Evolutionary conservation across 2,888 invertebrate genomes (phyloP).

Genomic region (Gisinianus flammeolus): DNA sequence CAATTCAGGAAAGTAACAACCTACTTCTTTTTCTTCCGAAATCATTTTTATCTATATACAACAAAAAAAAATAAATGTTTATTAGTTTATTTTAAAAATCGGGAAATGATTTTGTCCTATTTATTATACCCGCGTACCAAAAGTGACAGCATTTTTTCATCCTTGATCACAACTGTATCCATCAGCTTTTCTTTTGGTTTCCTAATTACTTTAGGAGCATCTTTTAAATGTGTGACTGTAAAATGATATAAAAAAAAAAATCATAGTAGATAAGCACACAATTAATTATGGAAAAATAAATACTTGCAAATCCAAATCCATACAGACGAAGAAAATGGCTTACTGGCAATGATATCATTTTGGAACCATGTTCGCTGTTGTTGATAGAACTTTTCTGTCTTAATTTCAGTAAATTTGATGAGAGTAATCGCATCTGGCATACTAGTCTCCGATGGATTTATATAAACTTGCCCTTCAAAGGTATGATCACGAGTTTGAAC

Average conservation of each 20-base stretch:
- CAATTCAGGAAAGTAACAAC: conserved; percentile 24
- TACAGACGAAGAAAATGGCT: background rate
- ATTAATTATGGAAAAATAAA: background rate
- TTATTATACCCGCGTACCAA: background rate
- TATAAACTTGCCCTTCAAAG: conserved; percentile 19
- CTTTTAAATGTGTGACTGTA: background rate
- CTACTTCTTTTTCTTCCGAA: background rate
- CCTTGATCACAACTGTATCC: background rate
- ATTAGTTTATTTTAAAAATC: background rate
- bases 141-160: background rate
- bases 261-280: background rate
- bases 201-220: background rate
- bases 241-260: background rate
- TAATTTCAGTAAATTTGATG: conserved; percentile 5
- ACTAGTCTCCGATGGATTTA: conserved; percentile 12
- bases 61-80: background rate
- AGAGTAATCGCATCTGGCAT: background rate
- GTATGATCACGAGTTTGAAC: background rate
- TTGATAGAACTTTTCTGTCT: too few relatives aligned
- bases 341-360: conserved; percentile 8
- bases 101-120: too few relatives aligned
- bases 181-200: conserved; percentile 9
- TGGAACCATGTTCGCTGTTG: conserved; percentile 16
- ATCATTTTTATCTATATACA: background rate
- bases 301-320: background rate